Percentiles rank a stretch among this genome's conserved stretches.
Evolutionary conservation across 2,113 vertebrate species (phyloP).

Genomic region (Elaphurus davidianus): DNA sequence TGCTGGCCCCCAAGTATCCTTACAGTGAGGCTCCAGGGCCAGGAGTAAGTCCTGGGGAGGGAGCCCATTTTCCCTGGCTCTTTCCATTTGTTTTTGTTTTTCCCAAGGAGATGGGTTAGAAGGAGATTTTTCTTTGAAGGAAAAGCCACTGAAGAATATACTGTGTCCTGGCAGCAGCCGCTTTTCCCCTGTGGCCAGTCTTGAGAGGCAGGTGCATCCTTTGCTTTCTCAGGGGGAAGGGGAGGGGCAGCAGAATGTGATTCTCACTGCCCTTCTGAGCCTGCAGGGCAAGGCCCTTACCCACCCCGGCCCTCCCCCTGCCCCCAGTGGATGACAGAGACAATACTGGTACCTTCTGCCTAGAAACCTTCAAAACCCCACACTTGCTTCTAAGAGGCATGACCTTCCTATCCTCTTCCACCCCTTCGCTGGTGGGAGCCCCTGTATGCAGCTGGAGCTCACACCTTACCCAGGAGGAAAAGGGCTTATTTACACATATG

Average conservation of each 20-base stretch:
- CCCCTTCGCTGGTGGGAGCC: neutral
- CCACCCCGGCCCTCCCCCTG: neutral
- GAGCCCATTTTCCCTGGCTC: neutral
- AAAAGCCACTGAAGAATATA: constrained; percentile 16
- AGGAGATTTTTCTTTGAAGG: constrained; percentile 31
- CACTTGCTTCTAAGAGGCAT: neutral
- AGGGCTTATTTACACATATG: neutral
- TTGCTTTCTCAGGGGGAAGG: neutral
- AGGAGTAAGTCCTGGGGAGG: neutral
- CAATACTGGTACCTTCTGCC: neutral
- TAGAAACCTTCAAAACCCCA: neutral
- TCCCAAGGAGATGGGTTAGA: constrained; percentile 39
- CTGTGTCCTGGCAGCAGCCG: neutral
- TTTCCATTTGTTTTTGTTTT: constrained; percentile 18
- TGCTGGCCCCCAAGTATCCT: neutral
- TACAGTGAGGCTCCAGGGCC: neutral
- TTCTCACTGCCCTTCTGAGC: neutral
- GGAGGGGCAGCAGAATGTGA: neutral
- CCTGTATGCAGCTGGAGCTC: neutral
- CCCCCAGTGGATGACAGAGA: neutral
- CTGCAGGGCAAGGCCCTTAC: neutral
- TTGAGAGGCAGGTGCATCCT: neutral
- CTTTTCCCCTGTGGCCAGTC: neutral
- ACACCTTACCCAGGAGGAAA: neutral
- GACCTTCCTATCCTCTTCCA: neutral